A percentile compares a stretch with the other conserved stretches of the same genome.
Conservation (phyloP, 2,113 vertebrate genomes). For the Emberiza fucata region DNA sequence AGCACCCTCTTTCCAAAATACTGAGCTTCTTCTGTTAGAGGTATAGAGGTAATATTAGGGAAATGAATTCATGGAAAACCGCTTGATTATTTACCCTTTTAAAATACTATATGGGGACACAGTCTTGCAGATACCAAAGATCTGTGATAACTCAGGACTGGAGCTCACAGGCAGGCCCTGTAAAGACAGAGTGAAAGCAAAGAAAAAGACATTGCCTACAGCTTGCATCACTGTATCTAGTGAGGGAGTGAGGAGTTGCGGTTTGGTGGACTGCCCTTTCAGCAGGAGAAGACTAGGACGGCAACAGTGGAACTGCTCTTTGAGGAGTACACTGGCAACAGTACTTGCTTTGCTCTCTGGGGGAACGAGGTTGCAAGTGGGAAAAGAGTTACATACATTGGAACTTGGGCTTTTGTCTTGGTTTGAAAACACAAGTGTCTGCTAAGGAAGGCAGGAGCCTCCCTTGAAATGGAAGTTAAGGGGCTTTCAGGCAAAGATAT, state of each 20-base stretch:
- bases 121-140: not conserved
- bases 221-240: not conserved
- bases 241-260: not conserved
- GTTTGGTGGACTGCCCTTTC: not conserved
- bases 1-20: accelerated
- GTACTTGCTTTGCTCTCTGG: not conserved
- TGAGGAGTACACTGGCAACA: not conserved
- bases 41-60: not conserved
- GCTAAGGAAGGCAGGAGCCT: not conserved
- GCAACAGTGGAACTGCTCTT: not conserved
- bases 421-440: not conserved
- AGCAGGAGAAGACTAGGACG: not conserved
- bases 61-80: accelerated
- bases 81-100: not conserved
- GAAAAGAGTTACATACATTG: accelerated
- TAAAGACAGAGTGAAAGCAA: not conserved
- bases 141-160: not conserved
- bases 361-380: not conserved
- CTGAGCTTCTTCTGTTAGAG: not conserved
- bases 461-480: not conserved
- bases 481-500: not conserved
- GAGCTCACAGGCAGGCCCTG: not conserved
- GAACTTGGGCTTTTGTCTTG: not conserved
- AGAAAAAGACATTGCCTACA: not conserved
- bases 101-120: not conserved